Evolutionary conservation across 1,140 invertebrate species (phyloP), one percentile per base, ranked within the genome.

Genomic region (Trachelipus rathkii): DNA sequence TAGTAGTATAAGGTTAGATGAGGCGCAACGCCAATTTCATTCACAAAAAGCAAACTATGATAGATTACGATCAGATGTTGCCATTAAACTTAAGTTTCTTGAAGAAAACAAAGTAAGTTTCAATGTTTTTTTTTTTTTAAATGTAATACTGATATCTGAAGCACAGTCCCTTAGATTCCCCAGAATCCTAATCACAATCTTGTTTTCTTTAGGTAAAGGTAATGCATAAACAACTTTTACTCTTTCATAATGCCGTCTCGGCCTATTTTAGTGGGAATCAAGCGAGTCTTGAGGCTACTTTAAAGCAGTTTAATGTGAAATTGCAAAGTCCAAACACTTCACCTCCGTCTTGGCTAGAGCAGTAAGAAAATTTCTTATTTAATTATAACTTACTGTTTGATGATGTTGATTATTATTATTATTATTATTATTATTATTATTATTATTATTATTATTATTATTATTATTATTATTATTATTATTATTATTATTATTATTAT

Each of bases 221-320:
- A 78, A 98, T 98, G 95, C 95, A 97, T 85, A 98, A 97, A 84
- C 96, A 98, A 85, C 86, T 98, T 70, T 86, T 98, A 50, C 85
- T 98, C 79, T 95, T 98, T 85, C 95, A 98, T 85, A 97, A 97
- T 87, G 96, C 96, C 8, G 90, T 97, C 19, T 95, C 95, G 53
- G 95, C 95, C 2, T 98, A 98, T 86, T 98, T 97, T 86, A 95
- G 94, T 83, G 95, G 95, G 43, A 97, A 97, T 86, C 93, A 96
- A 85, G 89, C 91, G 82, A 92, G 94, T 72, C 86, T 98, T 74
- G 95, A 98, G 84, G 91, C 94, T 13, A 96, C 95, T n/a, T 86
- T 98, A 71, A 95, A 96, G 83, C 95, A 97, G 86, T 98, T 98
- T 86, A 96, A 94, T 86, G 95, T 97, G 82, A 95, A 94, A 85